Evolutionary conservation across 1,140 invertebrate genomes (phyloP).

Genomic region (Drosophila chauvacae): DNA sequence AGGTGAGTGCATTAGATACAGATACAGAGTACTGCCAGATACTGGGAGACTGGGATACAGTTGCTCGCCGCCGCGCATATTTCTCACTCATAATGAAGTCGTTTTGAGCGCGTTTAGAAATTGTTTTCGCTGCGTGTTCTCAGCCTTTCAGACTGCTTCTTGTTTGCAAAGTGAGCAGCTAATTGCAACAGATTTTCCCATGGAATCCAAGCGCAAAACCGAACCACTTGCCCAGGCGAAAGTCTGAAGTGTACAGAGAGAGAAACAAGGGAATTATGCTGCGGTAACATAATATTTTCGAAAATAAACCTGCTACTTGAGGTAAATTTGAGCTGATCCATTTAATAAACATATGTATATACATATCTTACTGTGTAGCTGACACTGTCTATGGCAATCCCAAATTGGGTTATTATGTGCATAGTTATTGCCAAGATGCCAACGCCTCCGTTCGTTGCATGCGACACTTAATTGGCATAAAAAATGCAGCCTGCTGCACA

Average conservation of each 20-base stretch:
- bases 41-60: slow-evolving; percentile 54
- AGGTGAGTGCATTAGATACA: slow-evolving; percentile 20
- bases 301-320: neutral
- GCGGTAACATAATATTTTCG: too few species aligned
- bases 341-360: neutral
- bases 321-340: neutral
- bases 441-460: slow-evolving; percentile 63
- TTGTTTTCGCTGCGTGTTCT: slow-evolving; percentile 81
- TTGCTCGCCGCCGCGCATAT: slow-evolving; percentile 79
- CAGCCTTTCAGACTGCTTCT: slow-evolving; percentile 37
- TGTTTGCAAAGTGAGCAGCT: slow-evolving; percentile 73
- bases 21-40: slow-evolving; percentile 14
- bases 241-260: slow-evolving; percentile 28
- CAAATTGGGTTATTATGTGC: slow-evolving; percentile 82
- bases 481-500: slow-evolving; percentile 43
- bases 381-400: slow-evolving; percentile 13
- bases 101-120: slow-evolving; percentile 83
- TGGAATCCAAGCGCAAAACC: slow-evolving; percentile 28
- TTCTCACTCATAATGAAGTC: slow-evolving; percentile 82
- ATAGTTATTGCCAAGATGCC: slow-evolving; percentile 66
- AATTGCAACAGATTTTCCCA: slow-evolving; percentile 82
- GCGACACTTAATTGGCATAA: slow-evolving; percentile 75
- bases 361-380: neutral
- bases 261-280: neutral
- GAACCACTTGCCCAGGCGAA: slow-evolving; percentile 51